Evolutionary conservation across 1,140 invertebrate species (phyloP).

Genomic region (Diorhabda elongata): DNA sequence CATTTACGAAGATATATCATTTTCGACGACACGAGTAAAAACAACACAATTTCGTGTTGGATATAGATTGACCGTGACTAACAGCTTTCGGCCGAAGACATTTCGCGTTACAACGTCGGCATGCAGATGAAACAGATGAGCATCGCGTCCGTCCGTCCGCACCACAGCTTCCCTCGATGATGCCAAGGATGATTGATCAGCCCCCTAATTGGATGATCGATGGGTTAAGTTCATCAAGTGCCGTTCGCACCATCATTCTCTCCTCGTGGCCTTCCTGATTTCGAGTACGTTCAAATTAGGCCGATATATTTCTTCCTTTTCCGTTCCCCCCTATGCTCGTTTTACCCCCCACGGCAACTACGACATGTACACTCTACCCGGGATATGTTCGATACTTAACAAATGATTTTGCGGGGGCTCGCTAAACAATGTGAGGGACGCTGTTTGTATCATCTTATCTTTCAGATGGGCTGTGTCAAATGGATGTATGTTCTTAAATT

Average conservation of each 20-base stretch:
- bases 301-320: constrained; percentile 24
- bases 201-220: constrained; percentile 61
- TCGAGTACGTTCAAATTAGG: constrained; percentile 23
- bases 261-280: constrained; percentile 16
- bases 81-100: not conserved
- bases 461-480: no score
- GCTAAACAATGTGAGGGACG: not conserved
- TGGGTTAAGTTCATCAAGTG: constrained; percentile 51
- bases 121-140: constrained; percentile 48
- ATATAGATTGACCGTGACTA: no score
- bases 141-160: constrained; percentile 30
- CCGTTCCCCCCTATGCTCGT: not conserved
- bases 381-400: constrained; percentile 8
- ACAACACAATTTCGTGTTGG: no score
- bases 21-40: no score
- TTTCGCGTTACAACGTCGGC: constrained; percentile 25
- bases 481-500: no score
- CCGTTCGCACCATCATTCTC: constrained; percentile 32
- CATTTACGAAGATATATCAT: no score
- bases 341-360: constrained; percentile 15
- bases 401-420: constrained; percentile 6
- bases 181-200: constrained; percentile 56
- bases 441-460: no score
- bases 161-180: constrained; percentile 10
- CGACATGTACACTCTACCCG: constrained; percentile 21